Base-by-base conservation (phyloP, 2,113 vertebrate species). In the Petaurus breviceps region DNA sequence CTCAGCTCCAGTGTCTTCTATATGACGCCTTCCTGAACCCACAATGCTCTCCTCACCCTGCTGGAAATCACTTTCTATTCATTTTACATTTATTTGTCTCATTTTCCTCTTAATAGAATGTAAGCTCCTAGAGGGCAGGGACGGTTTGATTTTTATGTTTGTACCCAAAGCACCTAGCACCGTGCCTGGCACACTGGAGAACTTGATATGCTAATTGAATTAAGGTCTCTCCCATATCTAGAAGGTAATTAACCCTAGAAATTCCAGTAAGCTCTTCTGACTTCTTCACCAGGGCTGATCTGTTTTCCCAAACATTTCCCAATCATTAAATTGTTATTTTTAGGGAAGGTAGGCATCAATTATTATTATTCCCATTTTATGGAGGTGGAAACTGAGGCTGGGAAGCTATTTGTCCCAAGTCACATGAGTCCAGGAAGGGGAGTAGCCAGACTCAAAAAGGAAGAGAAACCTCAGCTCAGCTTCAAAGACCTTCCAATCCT, bases 271-370 rank as follows among this genome's bases (percentile, higher is more conserved):
- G 89, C 31, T 94, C 95, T 49, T 96, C 94, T 28, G 96, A 89
- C 51, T 96, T 96, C 53, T 94, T 23, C n/a, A 94, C 57, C 61
- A 90, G 95, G 26, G 97, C 90, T 52, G 94, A 93, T 95, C 95
- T 97, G 90, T 90, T 90, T 90, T 4, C 90, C 90, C 90, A 90
- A 90, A 90, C 90, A 90, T 90, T 90, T 90, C 47, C 49, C 25
- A 31, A 90, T 90, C 90, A 90, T 51, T 90, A 90, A 31, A 23
- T 28, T 47, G 37, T 47, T 51, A 14, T 47, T 90, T 90, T 5
- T 90, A 47, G 28, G 26, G 26, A 4, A 90, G 49, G 49, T 50
- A 90, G 90, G 90, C 49, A 90, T 90, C 90, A 90, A 90, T 47
- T 10, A 50, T 47, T 51, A 28, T 90, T 90, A 90, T 31, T 90